Conservation (phyloP, 2,888 invertebrate genomes). For the Microctonus hyperodae region DNA sequence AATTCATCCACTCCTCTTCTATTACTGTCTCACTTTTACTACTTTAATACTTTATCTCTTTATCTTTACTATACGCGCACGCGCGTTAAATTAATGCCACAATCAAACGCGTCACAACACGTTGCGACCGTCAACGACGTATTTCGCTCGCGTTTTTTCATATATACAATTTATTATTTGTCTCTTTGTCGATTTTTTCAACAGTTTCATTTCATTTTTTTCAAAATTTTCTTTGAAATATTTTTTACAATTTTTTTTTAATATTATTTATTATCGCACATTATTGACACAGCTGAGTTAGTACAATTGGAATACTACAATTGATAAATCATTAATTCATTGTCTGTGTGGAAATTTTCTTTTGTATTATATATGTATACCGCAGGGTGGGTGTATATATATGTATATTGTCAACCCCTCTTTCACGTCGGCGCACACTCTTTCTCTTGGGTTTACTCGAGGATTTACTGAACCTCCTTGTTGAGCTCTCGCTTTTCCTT, state of each 20-base stretch:
- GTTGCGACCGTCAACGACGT: background rate
- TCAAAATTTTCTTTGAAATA: background rate
- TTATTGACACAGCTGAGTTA: too few species aligned
- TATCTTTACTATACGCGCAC: conserved; percentile 1
- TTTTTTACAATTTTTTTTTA: too few species aligned
- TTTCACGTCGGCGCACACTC: conserved; percentile 15
- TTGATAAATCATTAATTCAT: background rate
- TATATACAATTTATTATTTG: background rate
- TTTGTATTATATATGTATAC: too few species aligned
- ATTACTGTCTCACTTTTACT: background rate
- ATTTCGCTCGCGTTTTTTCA: background rate
- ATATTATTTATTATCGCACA: too few species aligned
- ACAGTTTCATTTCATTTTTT: background rate
- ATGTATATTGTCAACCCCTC: background rate
- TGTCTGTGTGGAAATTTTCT: background rate
- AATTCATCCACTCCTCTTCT: conserved; percentile 16
- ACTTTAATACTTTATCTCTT: background rate
- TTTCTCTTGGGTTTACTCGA: conserved; percentile 1
- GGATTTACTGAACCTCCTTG: conserved; percentile 22
- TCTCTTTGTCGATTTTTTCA: background rate
- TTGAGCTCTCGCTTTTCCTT: conserved; percentile 22
- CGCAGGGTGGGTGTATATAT: background rate
- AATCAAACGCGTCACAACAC: background rate
- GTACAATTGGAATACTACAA: too few species aligned
- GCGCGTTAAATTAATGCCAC: background rate